Conservation (phyloP, 2,888 invertebrate genomes). For the Therioaphis trifolii region DNA sequence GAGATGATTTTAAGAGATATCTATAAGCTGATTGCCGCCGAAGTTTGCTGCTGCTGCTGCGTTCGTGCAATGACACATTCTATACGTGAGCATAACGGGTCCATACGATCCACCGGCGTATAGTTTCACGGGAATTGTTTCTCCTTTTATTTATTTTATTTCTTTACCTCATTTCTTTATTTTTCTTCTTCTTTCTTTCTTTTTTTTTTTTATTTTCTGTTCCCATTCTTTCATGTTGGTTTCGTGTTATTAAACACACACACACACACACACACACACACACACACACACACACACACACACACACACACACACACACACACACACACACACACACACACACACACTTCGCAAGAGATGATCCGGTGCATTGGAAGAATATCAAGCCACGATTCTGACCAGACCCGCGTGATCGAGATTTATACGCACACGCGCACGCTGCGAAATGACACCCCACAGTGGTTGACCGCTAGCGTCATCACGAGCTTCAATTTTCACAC, state of each 20-base stretch:
- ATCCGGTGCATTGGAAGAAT: slow-evolving; percentile 50
- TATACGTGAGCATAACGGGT: slow-evolving; percentile 36
- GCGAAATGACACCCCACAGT: slow-evolving; percentile 56
- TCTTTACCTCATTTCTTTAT: slow-evolving; percentile 28
- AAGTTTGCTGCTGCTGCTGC: neutral
- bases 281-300: slow-evolving; percentile 36
- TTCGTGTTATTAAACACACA: slow-evolving; percentile 56
- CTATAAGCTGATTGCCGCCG: slow-evolving; percentile 44
- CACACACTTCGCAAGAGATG: slow-evolving; percentile 22
- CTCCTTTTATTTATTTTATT: neutral
- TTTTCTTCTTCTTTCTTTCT: neutral
- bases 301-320: slow-evolving; percentile 44
- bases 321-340: slow-evolving; percentile 21
- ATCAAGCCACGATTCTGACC: slow-evolving; percentile 63
- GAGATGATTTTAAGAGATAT: slow-evolving; percentile 45
- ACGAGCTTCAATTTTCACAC: slow-evolving; percentile 61
- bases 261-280: slow-evolving; percentile 40
- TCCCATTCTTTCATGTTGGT: slow-evolving; percentile 50
- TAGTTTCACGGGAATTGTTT: slow-evolving; percentile 29
- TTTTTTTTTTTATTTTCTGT: slow-evolving; percentile 19
- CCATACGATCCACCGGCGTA: neutral
- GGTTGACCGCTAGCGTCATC: slow-evolving; percentile 60
- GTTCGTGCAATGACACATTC: slow-evolving; percentile 51
- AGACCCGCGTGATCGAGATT: slow-evolving; percentile 62
- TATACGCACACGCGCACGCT: slow-evolving; percentile 44